phyloP scores from a whole-genome alignment of 2,113 vertebrate genomes.

The Gobiocypris rarus region DNA sequence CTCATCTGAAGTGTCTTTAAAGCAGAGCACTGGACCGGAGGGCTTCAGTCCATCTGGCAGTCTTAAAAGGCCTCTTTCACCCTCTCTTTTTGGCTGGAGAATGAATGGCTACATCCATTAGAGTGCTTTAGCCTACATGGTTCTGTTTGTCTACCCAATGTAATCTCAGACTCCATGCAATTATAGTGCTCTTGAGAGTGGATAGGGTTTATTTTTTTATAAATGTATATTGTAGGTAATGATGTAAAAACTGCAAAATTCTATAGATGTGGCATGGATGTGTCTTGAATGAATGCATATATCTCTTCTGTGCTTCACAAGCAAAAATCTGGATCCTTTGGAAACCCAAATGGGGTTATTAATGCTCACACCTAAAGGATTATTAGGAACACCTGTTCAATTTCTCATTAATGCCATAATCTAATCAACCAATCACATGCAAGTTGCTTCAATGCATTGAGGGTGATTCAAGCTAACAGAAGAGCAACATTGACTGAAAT shows the following conservation, averaged over 20 bases:
- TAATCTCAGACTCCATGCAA: neutral
- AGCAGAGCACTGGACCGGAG: neutral
- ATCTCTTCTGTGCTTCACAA: neutral
- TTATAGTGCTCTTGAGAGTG: neutral
- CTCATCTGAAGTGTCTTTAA: conserved; percentile 26
- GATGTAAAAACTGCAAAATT: neutral
- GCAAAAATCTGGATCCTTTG: neutral
- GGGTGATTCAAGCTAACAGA: too few relatives aligned
- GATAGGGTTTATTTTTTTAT: neutral
- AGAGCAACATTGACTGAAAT: too few relatives aligned
- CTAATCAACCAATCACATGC: too few relatives aligned
- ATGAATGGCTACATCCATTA: conserved; percentile 22
- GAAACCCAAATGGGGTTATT: neutral
- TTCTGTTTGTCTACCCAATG: conserved; percentile 4
- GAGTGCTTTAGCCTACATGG: neutral
- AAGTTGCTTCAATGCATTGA: too few relatives aligned
- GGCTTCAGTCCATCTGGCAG: conserved; percentile 15
- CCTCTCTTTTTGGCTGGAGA: conserved; percentile 3
- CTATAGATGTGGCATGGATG: neutral
- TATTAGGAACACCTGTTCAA: too few relatives aligned
- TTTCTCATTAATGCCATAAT: too few relatives aligned
- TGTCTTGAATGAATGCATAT: neutral
- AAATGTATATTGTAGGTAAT: neutral
- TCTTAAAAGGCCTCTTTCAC: conserved; percentile 19
- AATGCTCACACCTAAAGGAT: neutral